Evolutionary conservation across 2,797 vertebrate genomes (phyloP), one percentile per base, ranked within the genome.

Genomic region (Siniperca scherzeri): DNA sequence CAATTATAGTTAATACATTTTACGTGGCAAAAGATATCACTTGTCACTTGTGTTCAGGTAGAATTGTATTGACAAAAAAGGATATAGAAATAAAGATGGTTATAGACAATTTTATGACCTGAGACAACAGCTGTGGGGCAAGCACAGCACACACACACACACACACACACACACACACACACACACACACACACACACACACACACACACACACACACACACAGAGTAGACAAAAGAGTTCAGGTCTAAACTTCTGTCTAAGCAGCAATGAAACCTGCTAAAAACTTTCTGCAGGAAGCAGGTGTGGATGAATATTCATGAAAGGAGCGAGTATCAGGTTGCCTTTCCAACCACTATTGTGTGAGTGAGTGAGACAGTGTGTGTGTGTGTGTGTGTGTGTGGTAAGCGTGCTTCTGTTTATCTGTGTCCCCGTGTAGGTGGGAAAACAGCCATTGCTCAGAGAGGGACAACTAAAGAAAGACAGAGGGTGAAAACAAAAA

Each of bases 271-370:
- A 91, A 87, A 92, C 79, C 89, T 85, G 82, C 74, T 86, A 78
- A 89, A 94, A 93, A 90, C 88, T 91, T 91, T 91, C 82, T 86
- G 88, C 81, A 74, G 83, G 91, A 90, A 93, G 89, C 95, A 96
- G 95, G 94, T 96, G 95, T 91, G 88, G 72, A 93, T 96, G 94
- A 95, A 96, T 96, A 96, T 96, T 96, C 95, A 96, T 95, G 93
- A 89, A 60, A 59, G 77, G 74, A 88, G 67, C 5, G 40, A 85
- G 76, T 86, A 89, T 88, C 86, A 82, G 84, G 75, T 85, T 90
- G 81, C 70, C 81, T 87, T 93, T 90, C 91, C 83, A 91, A 86
- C 77, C 83, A 79, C 87, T 83, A 91, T 91, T 91, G 87, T 91
- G 84, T 83, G 82, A 87, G 84, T 83, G 76, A 81, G 74, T 62